These are phyloP conservation scores for Collichthys lucidus DNA, from an alignment of 2,113 vertebrate genomes.

Conservation along the genomic window DNA sequence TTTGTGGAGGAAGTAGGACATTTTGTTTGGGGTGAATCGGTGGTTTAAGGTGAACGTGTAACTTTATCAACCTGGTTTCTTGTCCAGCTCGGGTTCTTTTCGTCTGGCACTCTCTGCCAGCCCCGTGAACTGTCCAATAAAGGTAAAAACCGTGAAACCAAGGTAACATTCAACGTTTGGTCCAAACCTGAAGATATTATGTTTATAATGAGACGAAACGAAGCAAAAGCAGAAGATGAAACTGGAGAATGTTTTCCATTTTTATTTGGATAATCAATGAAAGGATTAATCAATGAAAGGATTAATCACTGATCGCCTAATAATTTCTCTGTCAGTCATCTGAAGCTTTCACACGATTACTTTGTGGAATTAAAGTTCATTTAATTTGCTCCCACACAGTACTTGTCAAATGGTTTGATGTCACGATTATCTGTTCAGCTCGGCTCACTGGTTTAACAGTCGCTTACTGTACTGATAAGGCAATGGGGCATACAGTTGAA, in stretches of 20 bases:
- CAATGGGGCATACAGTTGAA: neutral
- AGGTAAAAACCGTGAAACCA: neutral
- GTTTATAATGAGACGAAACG: neutral
- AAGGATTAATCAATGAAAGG: neutral
- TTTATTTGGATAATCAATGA: neutral
- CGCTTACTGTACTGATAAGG: neutral
- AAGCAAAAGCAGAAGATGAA: neutral
- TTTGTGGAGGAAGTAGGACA: neutral
- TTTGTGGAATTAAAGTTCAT: neutral
- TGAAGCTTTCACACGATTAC: too few relatives aligned
- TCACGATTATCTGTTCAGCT: neutral
- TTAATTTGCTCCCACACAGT: neutral
- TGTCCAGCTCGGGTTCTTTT: neutral
- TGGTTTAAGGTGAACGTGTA: slow-evolving; percentile 3
- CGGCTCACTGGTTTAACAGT: neutral
- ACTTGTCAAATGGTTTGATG: slow-evolving; percentile 10
- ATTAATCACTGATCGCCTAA: neutral
- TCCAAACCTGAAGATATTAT: neutral
- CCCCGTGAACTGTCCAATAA: neutral
- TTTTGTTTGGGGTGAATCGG: neutral
- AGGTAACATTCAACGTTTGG: neutral
- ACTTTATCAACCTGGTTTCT: neutral
- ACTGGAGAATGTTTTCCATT: neutral
- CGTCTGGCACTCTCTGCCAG: neutral
- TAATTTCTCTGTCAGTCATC: neutral